phyloP scores from a whole-genome alignment of 2,797 vertebrate genomes.

The Botia kubotai region DNA sequence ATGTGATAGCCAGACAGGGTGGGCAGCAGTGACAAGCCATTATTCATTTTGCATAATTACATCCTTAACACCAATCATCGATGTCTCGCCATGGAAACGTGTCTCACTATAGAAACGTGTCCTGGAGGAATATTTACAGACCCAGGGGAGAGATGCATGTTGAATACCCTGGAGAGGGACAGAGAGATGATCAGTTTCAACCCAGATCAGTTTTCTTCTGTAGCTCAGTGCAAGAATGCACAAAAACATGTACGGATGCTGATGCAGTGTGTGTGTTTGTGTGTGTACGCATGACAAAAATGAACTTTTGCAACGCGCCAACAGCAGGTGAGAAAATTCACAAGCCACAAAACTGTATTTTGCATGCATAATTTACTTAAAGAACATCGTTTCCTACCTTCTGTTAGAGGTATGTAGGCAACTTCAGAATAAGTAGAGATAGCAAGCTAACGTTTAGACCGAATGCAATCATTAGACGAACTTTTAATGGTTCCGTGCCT shows the following conservation, averaged over 20 bases:
- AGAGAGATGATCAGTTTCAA: slow-evolving; percentile 25
- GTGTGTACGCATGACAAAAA: neutral
- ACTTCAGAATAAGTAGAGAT: too few relatives aligned
- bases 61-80: slow-evolving; percentile 82
- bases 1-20: slow-evolving; percentile 78
- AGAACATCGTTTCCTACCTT: too few relatives aligned
- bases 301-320: neutral
- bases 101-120: slow-evolving; percentile 54
- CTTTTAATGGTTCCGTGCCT: too few relatives aligned
- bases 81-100: slow-evolving; percentile 60
- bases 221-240: slow-evolving; percentile 58
- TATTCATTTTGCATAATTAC: slow-evolving; percentile 83
- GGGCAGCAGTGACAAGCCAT: slow-evolving; percentile 80
- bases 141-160: slow-evolving; percentile 32
- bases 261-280: slow-evolving; percentile 28
- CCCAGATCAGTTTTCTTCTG: slow-evolving; percentile 17
- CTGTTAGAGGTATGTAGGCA: too few relatives aligned
- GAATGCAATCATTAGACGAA: too few relatives aligned
- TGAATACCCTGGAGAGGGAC: neutral
- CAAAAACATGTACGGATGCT: slow-evolving; percentile 50
- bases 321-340: neutral
- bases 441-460: too few relatives aligned
- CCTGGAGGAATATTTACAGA: slow-evolving; percentile 46
- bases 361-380: neutral
- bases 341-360: neutral